Conservation (phyloP, 2,888 invertebrate species). For the Bhutanitis thaidina region DNA sequence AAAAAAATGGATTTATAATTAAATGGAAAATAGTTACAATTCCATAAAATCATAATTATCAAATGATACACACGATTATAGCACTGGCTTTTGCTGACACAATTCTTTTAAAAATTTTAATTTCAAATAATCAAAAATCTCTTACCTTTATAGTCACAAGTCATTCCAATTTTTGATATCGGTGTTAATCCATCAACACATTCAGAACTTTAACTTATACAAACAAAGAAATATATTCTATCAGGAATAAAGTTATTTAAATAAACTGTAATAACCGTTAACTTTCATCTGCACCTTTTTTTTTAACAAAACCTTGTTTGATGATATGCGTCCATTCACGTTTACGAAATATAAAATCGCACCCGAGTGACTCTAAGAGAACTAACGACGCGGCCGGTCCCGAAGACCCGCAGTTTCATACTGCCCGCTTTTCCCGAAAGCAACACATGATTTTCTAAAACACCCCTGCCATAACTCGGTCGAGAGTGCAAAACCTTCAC, state of each 20-base stretch:
- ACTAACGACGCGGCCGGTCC: constrained; percentile 45
- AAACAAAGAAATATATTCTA: no score
- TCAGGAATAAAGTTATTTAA: no score
- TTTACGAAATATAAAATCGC: constrained; percentile 27
- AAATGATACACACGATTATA: no score
- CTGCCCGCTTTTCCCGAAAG: constrained; percentile 54
- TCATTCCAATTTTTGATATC: constrained; percentile 65
- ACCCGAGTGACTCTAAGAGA: constrained; percentile 29
- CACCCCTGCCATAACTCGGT: constrained; percentile 70
- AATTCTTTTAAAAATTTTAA: no score
- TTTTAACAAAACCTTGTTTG: no score
- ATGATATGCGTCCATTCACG: no score
- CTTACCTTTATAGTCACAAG: constrained; percentile 63
- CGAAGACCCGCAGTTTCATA: constrained; percentile 42
- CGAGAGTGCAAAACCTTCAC: constrained; percentile 77
- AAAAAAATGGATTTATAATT: neutral
- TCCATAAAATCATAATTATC: no score
- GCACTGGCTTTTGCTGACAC: no score
- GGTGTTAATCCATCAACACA: constrained; percentile 52
- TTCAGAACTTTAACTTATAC: constrained; percentile 19
- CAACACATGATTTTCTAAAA: constrained; percentile 73
- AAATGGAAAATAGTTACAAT: no score
- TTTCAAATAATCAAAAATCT: constrained; percentile 20
- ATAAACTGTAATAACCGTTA: no score
- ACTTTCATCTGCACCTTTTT: no score